A percentile compares a stretch with the other conserved stretches of the same genome.
phyloP scores from a whole-genome alignment of 2,797 vertebrate genomes.

The Phyllotis vaccarum region DNA sequence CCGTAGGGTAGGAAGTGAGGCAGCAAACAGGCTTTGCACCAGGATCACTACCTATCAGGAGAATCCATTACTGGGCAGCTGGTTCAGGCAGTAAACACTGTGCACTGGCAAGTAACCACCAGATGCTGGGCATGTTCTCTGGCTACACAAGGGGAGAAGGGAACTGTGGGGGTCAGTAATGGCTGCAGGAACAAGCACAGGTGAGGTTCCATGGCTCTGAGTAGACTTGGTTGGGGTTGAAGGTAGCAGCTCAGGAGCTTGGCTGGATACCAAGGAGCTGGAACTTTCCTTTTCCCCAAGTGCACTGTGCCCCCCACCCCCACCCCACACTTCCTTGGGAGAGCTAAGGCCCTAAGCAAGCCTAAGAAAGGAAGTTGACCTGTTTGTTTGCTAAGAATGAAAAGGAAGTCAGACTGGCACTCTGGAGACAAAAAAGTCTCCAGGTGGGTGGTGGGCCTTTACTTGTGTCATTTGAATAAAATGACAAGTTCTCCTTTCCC shows the following conservation, averaged over 20 bases:
- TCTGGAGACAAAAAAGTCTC: background rate
- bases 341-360: background rate
- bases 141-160: background rate
- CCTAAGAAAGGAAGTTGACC: background rate
- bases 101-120: background rate
- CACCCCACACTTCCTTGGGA: background rate
- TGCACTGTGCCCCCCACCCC: background rate
- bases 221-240: background rate
- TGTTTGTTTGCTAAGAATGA: background rate
- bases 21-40: rapidly evolving
- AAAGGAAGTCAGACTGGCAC: background rate
- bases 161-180: background rate
- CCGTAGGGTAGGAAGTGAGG: background rate
- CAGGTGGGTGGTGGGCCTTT: constrained; percentile 54
- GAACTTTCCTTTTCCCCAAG: background rate
- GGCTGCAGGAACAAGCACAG: background rate
- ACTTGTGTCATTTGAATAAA: constrained; percentile 66
- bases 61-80: background rate
- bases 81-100: rapidly evolving
- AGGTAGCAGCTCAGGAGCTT: background rate
- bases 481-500: constrained; percentile 57
- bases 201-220: background rate
- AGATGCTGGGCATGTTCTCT: rapidly evolving
- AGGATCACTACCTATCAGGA: rapidly evolving
- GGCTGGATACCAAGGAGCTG: background rate